Conservation (phyloP, 2,888 invertebrate genomes). For the Eristalis tenax region DNA sequence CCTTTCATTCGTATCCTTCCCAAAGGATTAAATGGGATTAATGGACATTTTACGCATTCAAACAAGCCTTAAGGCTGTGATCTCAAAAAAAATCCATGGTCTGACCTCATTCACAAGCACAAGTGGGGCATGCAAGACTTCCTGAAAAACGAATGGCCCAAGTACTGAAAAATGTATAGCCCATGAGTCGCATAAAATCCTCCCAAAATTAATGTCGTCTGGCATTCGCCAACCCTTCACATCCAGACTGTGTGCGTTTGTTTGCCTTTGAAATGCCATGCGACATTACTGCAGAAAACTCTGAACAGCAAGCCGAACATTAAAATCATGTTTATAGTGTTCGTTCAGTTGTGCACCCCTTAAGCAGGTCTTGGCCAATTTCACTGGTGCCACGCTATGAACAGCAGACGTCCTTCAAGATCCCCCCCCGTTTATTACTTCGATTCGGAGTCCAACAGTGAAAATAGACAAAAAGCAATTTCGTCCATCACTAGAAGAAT, state of each 20-base stretch:
- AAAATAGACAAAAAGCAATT: constrained; percentile 5
- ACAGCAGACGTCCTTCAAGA: background rate
- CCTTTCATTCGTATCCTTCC: too few relatives aligned
- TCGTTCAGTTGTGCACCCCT: background rate
- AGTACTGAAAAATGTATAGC: too few relatives aligned
- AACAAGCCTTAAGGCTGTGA: too few relatives aligned
- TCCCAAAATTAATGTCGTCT: too few relatives aligned
- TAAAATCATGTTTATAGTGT: background rate
- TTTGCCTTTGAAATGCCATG: background rate
- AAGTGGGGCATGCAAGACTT: too few relatives aligned
- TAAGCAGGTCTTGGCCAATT: background rate
- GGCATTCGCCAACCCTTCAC: background rate
- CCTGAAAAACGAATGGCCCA: too few relatives aligned
- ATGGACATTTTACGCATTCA: too few relatives aligned
- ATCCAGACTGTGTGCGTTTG: background rate
- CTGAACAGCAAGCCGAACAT: background rate
- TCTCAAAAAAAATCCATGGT: too few relatives aligned
- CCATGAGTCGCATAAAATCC: too few relatives aligned
- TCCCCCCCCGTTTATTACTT: background rate
- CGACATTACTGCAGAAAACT: background rate
- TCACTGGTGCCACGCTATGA: background rate
- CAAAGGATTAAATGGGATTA: too few relatives aligned
- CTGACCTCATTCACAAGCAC: too few relatives aligned
- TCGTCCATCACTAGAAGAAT: constrained; percentile 3
- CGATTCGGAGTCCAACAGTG: background rate